These are phyloP conservation scores for Philereme transversata DNA, from an alignment of 2,888 invertebrate genomes.

Conservation along the genomic window DNA sequence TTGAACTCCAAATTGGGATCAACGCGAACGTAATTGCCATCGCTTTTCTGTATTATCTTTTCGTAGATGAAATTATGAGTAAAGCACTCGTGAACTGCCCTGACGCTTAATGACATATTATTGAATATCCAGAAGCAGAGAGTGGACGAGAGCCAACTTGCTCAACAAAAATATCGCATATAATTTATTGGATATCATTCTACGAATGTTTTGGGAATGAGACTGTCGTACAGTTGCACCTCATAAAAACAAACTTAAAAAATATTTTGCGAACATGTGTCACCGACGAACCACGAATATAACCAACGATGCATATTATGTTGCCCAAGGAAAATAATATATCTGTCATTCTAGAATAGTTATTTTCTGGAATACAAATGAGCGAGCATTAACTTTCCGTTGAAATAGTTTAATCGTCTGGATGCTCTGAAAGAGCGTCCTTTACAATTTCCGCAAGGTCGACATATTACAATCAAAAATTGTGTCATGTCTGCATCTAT, in stretches of 20 bases:
- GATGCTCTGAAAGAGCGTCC: slow-evolving; percentile 45
- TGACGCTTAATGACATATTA: slow-evolving; percentile 57
- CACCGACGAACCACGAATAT: slow-evolving; percentile 53
- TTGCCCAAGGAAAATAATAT: slow-evolving; percentile 56
- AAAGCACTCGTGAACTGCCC: slow-evolving; percentile 41
- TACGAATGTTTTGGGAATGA: slow-evolving; percentile 70
- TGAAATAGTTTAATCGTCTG: slow-evolving; percentile 46
- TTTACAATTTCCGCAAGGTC: slow-evolving; percentile 38
- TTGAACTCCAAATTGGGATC: slow-evolving; percentile 55
- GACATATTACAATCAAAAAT: slow-evolving; percentile 4
- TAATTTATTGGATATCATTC: slow-evolving; percentile 79
- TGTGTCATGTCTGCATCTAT: background rate
- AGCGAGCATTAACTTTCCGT: slow-evolving; percentile 55
- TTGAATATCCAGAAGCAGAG: slow-evolving; percentile 61
- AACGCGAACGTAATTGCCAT: slow-evolving; percentile 33
- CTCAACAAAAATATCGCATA: slow-evolving; percentile 77
- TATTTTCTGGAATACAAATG: slow-evolving; percentile 54
- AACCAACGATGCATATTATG: slow-evolving; percentile 61
- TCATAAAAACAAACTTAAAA: slow-evolving; percentile 77
- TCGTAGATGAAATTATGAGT: slow-evolving; percentile 39
- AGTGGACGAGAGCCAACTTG: slow-evolving; percentile 76
- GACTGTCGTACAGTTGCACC: slow-evolving; percentile 74
- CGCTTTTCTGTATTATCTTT: slow-evolving; percentile 39
- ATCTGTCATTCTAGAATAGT: slow-evolving; percentile 63
- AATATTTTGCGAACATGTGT: slow-evolving; percentile 64